A percentile compares a stretch with the other conserved stretches of the same genome.
Evolutionary conservation across 2,888 invertebrate species (phyloP).

Genomic region (Coenonympha arcania): DNA sequence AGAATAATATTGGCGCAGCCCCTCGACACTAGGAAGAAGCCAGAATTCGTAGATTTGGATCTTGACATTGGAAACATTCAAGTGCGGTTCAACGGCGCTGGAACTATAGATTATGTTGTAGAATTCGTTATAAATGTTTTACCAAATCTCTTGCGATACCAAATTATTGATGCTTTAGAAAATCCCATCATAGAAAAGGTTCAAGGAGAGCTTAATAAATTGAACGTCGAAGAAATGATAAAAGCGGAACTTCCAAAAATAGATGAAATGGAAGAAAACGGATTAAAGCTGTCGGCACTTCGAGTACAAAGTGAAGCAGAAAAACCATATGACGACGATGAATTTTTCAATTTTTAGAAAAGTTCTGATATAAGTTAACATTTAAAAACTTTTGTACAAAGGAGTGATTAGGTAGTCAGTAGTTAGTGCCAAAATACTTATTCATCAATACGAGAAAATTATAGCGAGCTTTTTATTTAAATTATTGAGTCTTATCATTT

Average conservation of each 20-base stretch:
- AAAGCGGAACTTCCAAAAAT: conserved; percentile 79
- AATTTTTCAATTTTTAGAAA: conserved; percentile 63
- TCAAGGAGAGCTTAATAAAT: conserved; percentile 81
- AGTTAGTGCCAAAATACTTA: no score
- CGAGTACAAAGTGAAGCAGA: conserved; percentile 35
- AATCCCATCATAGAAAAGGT: conserved; percentile 82
- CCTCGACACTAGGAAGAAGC: conserved; percentile 82
- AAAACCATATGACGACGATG: conserved; percentile 56
- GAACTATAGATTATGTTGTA: conserved; percentile 87
- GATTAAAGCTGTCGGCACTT: conserved; percentile 60
- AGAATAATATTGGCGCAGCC: conserved; percentile 81
- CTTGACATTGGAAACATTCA: conserved; percentile 89
- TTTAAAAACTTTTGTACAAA: not conserved
- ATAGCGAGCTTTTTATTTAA: no score
- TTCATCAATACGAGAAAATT: no score
- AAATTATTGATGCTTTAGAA: conserved; percentile 89
- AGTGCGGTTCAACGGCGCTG: conserved; percentile 86
- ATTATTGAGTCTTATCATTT: no score
- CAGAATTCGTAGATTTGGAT: conserved; percentile 81
- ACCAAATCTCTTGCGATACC: conserved; percentile 88
- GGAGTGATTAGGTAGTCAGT: not conserved
- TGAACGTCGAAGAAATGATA: conserved; percentile 83
- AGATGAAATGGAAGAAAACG: conserved; percentile 72
- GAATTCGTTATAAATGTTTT: conserved; percentile 87
- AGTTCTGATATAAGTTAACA: not conserved